These are phyloP conservation scores for Hirtodrosophila alboralis DNA, from an alignment of 2,888 invertebrate species.

Conservation along the genomic window DNA sequence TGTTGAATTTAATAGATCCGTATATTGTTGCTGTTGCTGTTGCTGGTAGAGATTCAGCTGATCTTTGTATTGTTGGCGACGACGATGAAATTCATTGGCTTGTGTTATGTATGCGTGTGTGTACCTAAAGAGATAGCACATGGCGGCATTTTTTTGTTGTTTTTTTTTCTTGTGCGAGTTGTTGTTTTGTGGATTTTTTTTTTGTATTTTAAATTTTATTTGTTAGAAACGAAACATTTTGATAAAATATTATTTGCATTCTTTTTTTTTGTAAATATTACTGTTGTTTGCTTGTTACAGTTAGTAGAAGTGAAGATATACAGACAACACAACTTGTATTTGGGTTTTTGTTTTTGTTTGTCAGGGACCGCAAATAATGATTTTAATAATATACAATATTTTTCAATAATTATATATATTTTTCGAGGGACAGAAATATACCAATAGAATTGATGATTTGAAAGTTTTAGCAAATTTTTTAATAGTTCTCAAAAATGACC, in stretches of 20 bases:
- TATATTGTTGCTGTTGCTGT: slow-evolving; percentile 50
- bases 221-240: slow-evolving; percentile 43
- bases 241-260: slow-evolving; percentile 18
- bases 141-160: slow-evolving; percentile 41
- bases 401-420: too few species aligned
- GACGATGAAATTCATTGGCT: slow-evolving; percentile 83
- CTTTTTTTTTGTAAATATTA: slow-evolving; percentile 25
- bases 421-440: too few species aligned
- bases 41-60: slow-evolving; percentile 67
- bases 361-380: too few species aligned
- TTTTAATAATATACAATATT: too few species aligned
- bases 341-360: too few species aligned
- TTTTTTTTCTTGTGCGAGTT: too few species aligned
- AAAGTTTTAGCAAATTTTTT: too few species aligned
- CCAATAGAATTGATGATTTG: too few species aligned
- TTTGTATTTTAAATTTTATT: slow-evolving; percentile 14
- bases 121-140: slow-evolving; percentile 81
- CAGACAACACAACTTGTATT: slow-evolving; percentile 25
- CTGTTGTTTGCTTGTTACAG: slow-evolving; percentile 24
- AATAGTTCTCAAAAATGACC: too few species aligned
- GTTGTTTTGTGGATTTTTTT: slow-evolving; percentile 1
- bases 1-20: slow-evolving; percentile 65
- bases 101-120: slow-evolving; percentile 84
- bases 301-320: slow-evolving; percentile 23
- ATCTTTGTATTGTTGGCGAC: slow-evolving; percentile 80